phyloP scores from a whole-genome alignment of 2,888 invertebrate genomes.

The Calliopum simillimum region DNA sequence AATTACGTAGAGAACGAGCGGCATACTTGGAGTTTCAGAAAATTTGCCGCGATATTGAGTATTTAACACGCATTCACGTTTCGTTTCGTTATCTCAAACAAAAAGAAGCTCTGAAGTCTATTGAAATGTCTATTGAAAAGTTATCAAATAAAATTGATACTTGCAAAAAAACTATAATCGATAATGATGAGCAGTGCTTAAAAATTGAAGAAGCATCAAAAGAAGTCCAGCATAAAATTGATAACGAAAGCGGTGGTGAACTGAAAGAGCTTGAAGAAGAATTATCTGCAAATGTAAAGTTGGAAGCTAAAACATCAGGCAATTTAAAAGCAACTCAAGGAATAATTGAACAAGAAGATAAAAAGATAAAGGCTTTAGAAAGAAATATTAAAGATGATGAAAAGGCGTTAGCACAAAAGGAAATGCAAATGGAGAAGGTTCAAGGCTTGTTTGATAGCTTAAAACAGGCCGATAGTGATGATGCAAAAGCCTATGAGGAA shows the following conservation, averaged over 20 bases:
- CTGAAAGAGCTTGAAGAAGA: slow-evolving; percentile 75
- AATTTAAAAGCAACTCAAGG: slow-evolving; percentile 75
- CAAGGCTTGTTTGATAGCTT: slow-evolving; percentile 76
- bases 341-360: slow-evolving; percentile 75
- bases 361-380: slow-evolving; percentile 75
- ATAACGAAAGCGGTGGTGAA: slow-evolving; percentile 75
- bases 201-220: slow-evolving; percentile 72
- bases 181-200: slow-evolving; percentile 70
- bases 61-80: slow-evolving; percentile 75
- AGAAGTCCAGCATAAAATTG: slow-evolving; percentile 74
- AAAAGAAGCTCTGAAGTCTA: slow-evolving; percentile 68
- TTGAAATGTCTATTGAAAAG: slow-evolving; percentile 70
- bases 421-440: slow-evolving; percentile 72
- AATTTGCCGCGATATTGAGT: slow-evolving; percentile 85
- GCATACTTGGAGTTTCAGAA: slow-evolving; percentile 91
- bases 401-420: slow-evolving; percentile 72
- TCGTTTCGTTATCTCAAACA: slow-evolving; percentile 68
- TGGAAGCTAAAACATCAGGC: slow-evolving; percentile 76
- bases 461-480: slow-evolving; percentile 75
- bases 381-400: slow-evolving; percentile 78
- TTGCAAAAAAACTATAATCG: slow-evolving; percentile 70
- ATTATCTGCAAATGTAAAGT: slow-evolving; percentile 74
- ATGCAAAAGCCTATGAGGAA: slow-evolving; percentile 75
- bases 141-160: slow-evolving; percentile 72
- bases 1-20: slow-evolving; percentile 84